Percentiles rank a stretch among this genome's conserved stretches.
These are phyloP conservation scores for Synergus gifuensis DNA, from an alignment of 2,888 invertebrate genomes.

Conservation along the genomic window DNA sequence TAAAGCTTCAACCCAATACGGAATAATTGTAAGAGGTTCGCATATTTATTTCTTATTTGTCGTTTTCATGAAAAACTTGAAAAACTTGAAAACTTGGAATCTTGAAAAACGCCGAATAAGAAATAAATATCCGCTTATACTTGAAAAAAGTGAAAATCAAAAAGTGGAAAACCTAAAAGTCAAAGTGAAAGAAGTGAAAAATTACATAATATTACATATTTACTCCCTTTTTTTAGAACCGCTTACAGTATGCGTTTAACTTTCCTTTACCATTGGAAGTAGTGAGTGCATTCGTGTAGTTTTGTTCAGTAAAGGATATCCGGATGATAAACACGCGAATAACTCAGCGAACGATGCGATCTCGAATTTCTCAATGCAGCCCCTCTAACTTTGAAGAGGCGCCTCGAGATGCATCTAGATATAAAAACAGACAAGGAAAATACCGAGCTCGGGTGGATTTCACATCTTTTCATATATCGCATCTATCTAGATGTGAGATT, in stretches of 20 bases:
- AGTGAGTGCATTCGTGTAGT: neutral
- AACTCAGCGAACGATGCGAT: constrained; percentile 28
- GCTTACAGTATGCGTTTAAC: constrained; percentile 14
- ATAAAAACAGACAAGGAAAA: constrained; percentile 2
- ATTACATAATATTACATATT: too few species aligned
- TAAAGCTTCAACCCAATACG: too few species aligned
- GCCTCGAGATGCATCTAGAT: constrained; percentile 1
- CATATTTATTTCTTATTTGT: too few species aligned
- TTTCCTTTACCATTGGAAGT: constrained; percentile 1
- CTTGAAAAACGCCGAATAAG: too few species aligned
- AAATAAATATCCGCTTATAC: too few species aligned
- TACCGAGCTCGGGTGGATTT: neutral
- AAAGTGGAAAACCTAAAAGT: too few species aligned
- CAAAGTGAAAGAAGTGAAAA: too few species aligned
- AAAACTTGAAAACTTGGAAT: too few species aligned
- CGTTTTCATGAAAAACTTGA: too few species aligned
- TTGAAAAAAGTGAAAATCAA: too few species aligned
- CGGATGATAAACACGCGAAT: constrained; percentile 40
- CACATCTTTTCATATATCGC: neutral
- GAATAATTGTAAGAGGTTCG: too few species aligned
- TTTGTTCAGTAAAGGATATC: constrained; percentile 23
- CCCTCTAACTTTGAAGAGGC: neutral
- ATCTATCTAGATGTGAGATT: neutral
- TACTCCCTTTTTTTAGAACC: too few species aligned
- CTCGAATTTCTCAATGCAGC: constrained; percentile 26